These are phyloP conservation scores for Galleria mellonella DNA, from an alignment of 1,140 invertebrate species.

Conservation along the genomic window DNA sequence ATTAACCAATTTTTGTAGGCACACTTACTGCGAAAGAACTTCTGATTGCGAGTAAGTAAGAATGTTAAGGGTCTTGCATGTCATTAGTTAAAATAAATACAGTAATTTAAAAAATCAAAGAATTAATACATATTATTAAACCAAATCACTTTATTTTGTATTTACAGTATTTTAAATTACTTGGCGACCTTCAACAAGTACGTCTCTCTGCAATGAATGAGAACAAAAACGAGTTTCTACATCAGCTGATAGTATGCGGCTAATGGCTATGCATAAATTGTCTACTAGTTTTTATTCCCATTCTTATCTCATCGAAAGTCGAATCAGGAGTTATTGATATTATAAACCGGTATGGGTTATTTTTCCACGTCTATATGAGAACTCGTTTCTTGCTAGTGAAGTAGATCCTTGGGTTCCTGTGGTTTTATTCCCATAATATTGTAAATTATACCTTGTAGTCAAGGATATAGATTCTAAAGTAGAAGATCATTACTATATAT, in stretches of 20 bases:
- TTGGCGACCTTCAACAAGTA: no score
- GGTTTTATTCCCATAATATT: background rate
- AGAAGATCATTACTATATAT: no score
- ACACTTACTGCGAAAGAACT: no score
- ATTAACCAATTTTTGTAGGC: no score
- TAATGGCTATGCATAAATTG: constrained; percentile 47
- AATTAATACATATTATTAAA: no score
- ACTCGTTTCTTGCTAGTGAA: constrained; percentile 14
- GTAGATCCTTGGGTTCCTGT: background rate
- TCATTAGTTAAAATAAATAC: no score
- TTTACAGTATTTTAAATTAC: no score
- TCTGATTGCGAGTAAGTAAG: no score
- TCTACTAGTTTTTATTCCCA: constrained; percentile 29
- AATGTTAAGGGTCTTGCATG: no score
- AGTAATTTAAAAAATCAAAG: no score
- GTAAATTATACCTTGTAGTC: background rate
- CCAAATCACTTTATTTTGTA: no score
- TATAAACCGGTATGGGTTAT: constrained; percentile 29
- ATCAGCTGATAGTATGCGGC: constrained; percentile 55
- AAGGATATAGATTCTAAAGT: no score
- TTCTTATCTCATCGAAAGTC: constrained; percentile 54
- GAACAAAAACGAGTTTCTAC: constrained; percentile 41
- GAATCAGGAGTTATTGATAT: constrained; percentile 35
- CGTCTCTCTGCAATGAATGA: constrained; percentile 37
- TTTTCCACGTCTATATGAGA: constrained; percentile 15